These are phyloP conservation scores for Melozone crissalis DNA, from an alignment of 2,113 vertebrate genomes.

Conservation along the genomic window DNA sequence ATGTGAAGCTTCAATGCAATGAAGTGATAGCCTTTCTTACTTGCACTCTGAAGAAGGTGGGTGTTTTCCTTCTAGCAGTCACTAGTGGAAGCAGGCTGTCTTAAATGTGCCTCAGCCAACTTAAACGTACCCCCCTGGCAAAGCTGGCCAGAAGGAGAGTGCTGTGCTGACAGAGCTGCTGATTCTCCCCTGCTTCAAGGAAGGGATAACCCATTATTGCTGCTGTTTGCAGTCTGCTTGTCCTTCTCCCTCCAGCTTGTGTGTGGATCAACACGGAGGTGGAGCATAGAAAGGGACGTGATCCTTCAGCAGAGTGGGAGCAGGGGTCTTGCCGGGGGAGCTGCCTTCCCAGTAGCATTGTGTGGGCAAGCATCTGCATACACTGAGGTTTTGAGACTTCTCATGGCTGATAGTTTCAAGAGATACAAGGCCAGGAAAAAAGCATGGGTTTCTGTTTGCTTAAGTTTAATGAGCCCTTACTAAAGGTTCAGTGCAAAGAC, in stretches of 20 bases:
- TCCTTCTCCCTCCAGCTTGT: neutral
- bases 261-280: neutral
- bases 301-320: neutral
- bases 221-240: neutral
- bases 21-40: neutral
- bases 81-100: neutral
- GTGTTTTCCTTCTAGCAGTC: neutral
- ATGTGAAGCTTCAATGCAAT: neutral
- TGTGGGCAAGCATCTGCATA: accelerated
- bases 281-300: neutral
- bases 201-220: neutral
- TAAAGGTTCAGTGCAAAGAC: neutral
- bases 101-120: accelerated
- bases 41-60: neutral
- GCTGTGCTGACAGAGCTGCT: neutral
- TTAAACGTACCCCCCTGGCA: neutral
- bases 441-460: neutral
- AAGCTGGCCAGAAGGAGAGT: accelerated
- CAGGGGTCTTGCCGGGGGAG: accelerated
- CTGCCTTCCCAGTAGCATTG: neutral
- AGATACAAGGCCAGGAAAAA: neutral
- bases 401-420: neutral
- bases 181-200: neutral
- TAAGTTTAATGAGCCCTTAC: constrained; percentile 7
- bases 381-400: neutral